A percentile compares a stretch with the other conserved stretches of the same genome.
phyloP scores from a whole-genome alignment of 1,140 invertebrate genomes.

The Magallana ariakensis region DNA sequence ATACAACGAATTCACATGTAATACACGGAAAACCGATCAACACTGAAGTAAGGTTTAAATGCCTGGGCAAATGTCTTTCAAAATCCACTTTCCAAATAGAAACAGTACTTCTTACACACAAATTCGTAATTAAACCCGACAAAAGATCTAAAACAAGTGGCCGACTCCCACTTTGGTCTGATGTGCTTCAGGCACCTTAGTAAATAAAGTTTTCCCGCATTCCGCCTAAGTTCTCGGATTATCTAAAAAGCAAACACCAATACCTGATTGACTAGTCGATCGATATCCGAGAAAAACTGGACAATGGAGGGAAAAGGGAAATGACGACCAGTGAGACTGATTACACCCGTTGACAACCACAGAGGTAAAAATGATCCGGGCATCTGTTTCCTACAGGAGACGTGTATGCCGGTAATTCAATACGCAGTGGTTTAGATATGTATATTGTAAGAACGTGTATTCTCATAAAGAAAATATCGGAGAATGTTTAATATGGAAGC shows the following conservation, averaged over 20 bases:
- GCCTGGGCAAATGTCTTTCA: not conserved
- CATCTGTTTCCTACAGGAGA: too few relatives aligned
- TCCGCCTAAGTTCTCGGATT: not conserved
- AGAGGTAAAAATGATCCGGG: not conserved
- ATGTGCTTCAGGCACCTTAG: constrained; percentile 4
- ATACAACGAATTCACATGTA: not conserved
- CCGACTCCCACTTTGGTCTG: not conserved
- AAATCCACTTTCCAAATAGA: constrained; percentile 1
- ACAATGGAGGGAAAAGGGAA: not conserved
- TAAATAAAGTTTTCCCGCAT: not conserved
- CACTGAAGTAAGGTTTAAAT: not conserved
- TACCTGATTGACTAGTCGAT: constrained; percentile 5
- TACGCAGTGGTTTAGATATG: too few relatives aligned
- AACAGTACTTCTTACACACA: not conserved
- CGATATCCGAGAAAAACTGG: not conserved
- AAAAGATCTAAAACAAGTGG: not conserved
- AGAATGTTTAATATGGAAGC: too few relatives aligned
- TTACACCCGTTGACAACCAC: not conserved
- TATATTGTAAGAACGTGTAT: too few relatives aligned
- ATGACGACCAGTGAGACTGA: not conserved
- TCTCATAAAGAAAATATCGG: too few relatives aligned
- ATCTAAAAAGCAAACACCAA: constrained; percentile 30
- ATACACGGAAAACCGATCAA: not conserved
- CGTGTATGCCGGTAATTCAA: too few relatives aligned
- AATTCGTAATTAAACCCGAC: constrained; percentile 5